A percentile compares a stretch with the other conserved stretches of the same genome.
Evolutionary conservation across 2,113 vertebrate species (phyloP).

Genomic region (Romanogobio albipinnatus): DNA sequence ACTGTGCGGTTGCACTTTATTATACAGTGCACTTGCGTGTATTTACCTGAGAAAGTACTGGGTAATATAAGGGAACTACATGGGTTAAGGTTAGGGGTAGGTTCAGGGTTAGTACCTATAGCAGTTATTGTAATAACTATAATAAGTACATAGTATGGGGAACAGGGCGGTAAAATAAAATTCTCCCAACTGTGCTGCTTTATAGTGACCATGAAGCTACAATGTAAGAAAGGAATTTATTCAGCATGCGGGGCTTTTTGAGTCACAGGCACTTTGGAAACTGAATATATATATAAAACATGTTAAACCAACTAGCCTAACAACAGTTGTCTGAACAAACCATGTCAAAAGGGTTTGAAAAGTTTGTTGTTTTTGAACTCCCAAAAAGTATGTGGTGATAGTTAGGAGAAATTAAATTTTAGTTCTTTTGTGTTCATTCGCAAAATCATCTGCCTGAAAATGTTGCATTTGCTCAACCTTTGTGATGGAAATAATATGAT

Average conservation of each 20-base stretch:
- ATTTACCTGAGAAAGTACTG: too few relatives aligned
- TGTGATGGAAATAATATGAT: not conserved
- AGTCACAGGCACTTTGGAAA: not conserved
- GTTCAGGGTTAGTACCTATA: too few relatives aligned
- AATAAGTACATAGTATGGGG: too few relatives aligned
- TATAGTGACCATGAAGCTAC: not conserved
- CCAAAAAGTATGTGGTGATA: not conserved
- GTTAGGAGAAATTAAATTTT: not conserved
- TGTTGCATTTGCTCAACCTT: not conserved
- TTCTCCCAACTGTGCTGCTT: not conserved
- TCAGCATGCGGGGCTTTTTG: not conserved
- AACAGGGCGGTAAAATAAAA: too few relatives aligned
- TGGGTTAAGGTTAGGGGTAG: too few relatives aligned
- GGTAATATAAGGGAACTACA: too few relatives aligned
- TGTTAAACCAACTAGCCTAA: not conserved
- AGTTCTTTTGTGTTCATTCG: not conserved
- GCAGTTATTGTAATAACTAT: too few relatives aligned
- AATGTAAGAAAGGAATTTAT: not conserved
- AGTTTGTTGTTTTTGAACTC: not conserved
- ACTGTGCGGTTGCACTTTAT: not conserved
- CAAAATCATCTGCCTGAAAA: not conserved
- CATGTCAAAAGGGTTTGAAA: not conserved
- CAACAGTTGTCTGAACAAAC: not conserved
- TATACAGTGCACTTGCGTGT: too few relatives aligned
- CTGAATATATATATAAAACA: not conserved